Conservation (phyloP, 1,140 invertebrate genomes). For the Himalopsyche phryganea region DNA sequence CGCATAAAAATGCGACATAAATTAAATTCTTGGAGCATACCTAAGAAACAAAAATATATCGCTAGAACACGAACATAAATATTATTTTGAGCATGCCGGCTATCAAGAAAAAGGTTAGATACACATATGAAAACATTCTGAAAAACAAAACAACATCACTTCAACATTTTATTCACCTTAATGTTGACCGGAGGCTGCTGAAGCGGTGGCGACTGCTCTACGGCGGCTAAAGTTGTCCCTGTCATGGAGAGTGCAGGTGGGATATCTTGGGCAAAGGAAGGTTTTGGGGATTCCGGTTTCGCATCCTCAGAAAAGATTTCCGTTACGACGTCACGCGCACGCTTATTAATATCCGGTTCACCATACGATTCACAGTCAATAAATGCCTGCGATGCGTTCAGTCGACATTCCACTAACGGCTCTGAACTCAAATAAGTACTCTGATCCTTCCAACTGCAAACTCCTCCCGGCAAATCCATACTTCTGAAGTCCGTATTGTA, state of each 20-base stretch:
- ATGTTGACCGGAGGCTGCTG: conserved; percentile 9
- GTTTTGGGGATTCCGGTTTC: conserved; percentile 12
- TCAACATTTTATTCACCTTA: conserved; percentile 29
- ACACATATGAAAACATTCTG: conserved; percentile 8
- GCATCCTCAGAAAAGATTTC: conserved; percentile 12
- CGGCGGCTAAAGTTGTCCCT: conserved; percentile 19
- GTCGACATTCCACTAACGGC: conserved; percentile 31
- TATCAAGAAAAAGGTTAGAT: conserved; percentile 6
- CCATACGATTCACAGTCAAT: conserved; percentile 1
- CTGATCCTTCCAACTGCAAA: conserved; percentile 78
- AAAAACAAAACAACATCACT: neutral
- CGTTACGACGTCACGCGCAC: neutral
- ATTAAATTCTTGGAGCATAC: too few relatives aligned
- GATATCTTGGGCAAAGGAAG: conserved; percentile 14
- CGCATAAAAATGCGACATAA: too few relatives aligned
- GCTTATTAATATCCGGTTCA: conserved; percentile 3
- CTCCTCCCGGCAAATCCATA: conserved; percentile 71
- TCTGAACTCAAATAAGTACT: conserved; percentile 71
- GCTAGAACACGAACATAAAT: too few relatives aligned
- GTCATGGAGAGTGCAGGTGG: conserved; percentile 25
- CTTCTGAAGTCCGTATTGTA: conserved; percentile 64
- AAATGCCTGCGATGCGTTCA: neutral
- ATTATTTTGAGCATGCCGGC: neutral
- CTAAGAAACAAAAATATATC: too few relatives aligned
- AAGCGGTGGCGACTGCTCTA: conserved; percentile 6